Evolutionary conservation across 2,797 vertebrate genomes (phyloP).

Genomic region (Streptopelia turtur): DNA sequence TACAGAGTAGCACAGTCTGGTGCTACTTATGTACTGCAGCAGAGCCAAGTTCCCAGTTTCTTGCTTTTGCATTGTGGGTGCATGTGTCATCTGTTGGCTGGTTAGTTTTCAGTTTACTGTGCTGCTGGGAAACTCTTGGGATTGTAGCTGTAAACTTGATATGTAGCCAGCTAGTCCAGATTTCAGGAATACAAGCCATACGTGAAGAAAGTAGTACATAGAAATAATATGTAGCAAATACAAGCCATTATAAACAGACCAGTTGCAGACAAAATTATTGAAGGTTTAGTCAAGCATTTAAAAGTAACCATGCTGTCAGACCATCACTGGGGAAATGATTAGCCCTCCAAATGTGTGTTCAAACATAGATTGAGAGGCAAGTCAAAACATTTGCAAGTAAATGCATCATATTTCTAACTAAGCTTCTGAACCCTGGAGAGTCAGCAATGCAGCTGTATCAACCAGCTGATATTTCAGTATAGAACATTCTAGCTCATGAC

Average conservation of each 20-base stretch:
- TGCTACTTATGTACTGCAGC: slow-evolving; percentile 16
- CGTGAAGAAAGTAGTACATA: not conserved
- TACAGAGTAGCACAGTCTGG: slow-evolving; percentile 66
- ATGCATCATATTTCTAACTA: not conserved
- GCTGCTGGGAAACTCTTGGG: not conserved
- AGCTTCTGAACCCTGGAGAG: not conserved
- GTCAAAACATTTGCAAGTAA: not conserved
- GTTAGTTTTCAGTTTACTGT: not conserved
- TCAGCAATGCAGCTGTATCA: not conserved
- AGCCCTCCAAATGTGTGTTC: not conserved
- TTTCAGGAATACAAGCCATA: not conserved
- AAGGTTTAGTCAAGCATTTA: not conserved
- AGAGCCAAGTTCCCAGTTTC: not conserved
- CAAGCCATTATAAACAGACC: not conserved
- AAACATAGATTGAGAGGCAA: not conserved
- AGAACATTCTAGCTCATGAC: not conserved
- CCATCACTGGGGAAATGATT: not conserved
- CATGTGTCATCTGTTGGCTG: not conserved
- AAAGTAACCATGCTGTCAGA: not conserved
- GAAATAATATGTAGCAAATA: not conserved
- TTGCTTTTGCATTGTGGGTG: not conserved
- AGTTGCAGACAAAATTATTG: not conserved
- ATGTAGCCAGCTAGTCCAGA: not conserved
- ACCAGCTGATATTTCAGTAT: not conserved
- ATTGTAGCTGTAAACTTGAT: not conserved